phyloP scores from a whole-genome alignment of 2,797 vertebrate genomes.

The Champsocephalus gunnari region DNA sequence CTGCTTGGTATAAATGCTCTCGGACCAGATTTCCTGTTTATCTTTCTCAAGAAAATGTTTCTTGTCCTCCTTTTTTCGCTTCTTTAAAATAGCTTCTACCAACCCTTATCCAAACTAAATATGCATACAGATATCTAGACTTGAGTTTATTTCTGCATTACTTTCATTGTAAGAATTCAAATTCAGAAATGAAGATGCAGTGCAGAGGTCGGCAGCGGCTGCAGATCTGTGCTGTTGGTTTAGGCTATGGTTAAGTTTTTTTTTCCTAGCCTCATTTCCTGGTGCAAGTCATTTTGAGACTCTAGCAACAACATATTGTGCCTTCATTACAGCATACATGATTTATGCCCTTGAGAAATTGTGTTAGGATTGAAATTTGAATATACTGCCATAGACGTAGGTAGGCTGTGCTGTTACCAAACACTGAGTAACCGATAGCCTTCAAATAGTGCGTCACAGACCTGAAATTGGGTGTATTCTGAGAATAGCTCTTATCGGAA shows the following conservation, averaged over 20 bases:
- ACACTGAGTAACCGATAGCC: conserved; percentile 18
- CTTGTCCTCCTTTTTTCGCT: background rate
- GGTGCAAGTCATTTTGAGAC: conserved; percentile 34
- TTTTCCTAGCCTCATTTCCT: conserved; percentile 9
- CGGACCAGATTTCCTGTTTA: background rate
- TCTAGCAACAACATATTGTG: background rate
- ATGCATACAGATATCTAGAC: background rate
- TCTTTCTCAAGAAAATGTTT: background rate
- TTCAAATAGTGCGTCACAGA: conserved; percentile 21
- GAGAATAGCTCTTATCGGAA: conserved; percentile 40
- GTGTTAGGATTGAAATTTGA: background rate
- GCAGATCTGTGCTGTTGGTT: conserved; percentile 14
- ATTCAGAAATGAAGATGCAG: background rate
- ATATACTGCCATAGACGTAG: too few relatives aligned
- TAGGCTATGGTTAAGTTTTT: conserved; percentile 9
- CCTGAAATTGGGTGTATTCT: conserved; percentile 26
- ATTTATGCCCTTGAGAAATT: conserved; percentile 15
- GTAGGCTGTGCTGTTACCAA: background rate
- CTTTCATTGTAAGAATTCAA: background rate
- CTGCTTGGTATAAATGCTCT: background rate
- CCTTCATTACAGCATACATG: conserved; percentile 28
- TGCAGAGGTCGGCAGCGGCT: background rate
- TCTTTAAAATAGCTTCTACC: background rate
- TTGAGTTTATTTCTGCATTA: background rate
- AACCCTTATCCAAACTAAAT: background rate